phyloP scores from a whole-genome alignment of 2,888 invertebrate species.

The Chrysodeixis includens region DNA sequence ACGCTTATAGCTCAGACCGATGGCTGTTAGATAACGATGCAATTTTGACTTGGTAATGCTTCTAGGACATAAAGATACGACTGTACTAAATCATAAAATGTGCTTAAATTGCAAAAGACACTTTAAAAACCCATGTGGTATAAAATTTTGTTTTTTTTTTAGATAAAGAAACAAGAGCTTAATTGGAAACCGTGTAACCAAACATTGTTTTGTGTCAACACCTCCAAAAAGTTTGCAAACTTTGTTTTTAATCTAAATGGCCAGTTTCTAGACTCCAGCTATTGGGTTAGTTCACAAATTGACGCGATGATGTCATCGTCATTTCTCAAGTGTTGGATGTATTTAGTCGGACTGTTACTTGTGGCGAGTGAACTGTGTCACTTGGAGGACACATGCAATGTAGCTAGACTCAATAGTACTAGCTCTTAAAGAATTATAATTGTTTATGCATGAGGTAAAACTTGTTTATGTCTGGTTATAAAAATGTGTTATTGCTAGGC shows the following conservation, averaged over 20 bases:
- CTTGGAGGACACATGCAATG: conserved; percentile 22
- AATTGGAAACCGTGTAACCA: background rate
- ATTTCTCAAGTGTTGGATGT: conserved; percentile 45
- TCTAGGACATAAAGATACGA: background rate
- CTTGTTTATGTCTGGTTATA: conserved; percentile 31
- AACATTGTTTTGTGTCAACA: background rate
- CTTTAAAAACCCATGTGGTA: background rate
- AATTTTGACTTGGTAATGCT: background rate
- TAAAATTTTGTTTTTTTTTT: no score
- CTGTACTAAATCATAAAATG: background rate
- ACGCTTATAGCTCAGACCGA: background rate
- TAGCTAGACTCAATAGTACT: conserved; percentile 21
- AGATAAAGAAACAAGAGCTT: no score
- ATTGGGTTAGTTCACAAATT: conserved; percentile 59
- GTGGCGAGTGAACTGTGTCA: conserved; percentile 9
- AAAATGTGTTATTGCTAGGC: conserved; percentile 9
- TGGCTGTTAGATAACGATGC: background rate
- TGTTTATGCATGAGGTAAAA: conserved; percentile 29
- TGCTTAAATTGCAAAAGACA: background rate
- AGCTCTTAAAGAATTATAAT: conserved; percentile 23
- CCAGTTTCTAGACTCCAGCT: conserved; percentile 20
- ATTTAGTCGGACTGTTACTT: conserved; percentile 30
- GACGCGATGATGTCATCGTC: conserved; percentile 64
- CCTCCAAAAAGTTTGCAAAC: background rate
- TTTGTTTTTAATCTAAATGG: conserved; percentile 25